phyloP scores from a whole-genome alignment of 2,797 vertebrate genomes.

The Chrosomus eos region DNA sequence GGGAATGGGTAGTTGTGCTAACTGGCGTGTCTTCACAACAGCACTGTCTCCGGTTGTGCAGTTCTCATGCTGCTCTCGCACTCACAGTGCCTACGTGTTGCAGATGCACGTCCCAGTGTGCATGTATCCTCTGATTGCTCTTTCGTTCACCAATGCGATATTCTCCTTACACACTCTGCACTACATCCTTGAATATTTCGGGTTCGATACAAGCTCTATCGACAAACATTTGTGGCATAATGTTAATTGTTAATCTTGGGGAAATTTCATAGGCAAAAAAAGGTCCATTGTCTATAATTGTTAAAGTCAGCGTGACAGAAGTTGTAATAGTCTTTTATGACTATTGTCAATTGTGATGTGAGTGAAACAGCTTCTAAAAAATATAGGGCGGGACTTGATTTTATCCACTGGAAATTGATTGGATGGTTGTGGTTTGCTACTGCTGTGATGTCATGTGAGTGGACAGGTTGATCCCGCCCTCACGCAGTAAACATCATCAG shows the following conservation, averaged over 20 bases:
- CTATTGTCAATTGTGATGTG: neutral
- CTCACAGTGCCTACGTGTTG: neutral
- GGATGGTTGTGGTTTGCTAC: neutral
- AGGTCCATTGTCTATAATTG: neutral
- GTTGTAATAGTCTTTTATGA: neutral
- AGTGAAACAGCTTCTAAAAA: neutral
- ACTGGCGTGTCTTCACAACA: slow-evolving; percentile 65
- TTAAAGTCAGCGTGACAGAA: neutral
- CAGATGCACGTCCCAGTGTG: neutral
- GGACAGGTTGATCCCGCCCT: neutral
- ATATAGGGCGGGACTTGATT: neutral
- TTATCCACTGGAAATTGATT: neutral
- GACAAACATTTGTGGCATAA: neutral
- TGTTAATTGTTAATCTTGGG: neutral
- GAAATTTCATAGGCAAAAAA: neutral
- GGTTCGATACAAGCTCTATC: neutral
- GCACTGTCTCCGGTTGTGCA: slow-evolving; percentile 23
- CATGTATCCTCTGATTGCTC: slow-evolving; percentile 39
- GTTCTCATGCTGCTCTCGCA: neutral
- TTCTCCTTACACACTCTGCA: slow-evolving; percentile 7
- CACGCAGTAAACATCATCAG: neutral
- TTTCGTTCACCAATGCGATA: slow-evolving; percentile 36
- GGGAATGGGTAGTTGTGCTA: slow-evolving; percentile 65
- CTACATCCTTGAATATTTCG: neutral
- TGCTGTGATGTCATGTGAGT: neutral